These are phyloP conservation scores for Kryptopterus vitreolus DNA, from an alignment of 2,797 vertebrate genomes.

Conservation along the genomic window DNA sequence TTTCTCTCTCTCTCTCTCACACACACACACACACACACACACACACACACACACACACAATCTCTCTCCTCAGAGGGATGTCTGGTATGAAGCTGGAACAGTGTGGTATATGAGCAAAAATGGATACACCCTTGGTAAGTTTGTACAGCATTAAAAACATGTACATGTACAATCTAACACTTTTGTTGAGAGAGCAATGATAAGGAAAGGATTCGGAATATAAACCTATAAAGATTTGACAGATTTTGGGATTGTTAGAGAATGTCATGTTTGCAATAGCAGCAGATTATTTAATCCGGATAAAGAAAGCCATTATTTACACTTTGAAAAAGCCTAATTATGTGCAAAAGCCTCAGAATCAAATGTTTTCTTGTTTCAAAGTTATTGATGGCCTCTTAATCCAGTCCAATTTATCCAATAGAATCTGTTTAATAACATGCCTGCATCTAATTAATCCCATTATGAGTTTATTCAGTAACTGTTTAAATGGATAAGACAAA, in stretches of 20 bases:
- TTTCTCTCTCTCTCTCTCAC: background rate
- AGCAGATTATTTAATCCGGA: background rate
- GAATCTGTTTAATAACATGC: background rate
- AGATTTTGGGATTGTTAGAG: background rate
- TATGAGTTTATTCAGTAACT: background rate
- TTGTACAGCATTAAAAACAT: background rate
- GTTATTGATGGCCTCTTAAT: background rate
- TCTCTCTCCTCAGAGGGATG: slow-evolving; percentile 66
- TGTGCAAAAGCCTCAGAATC: slow-evolving; percentile 14
- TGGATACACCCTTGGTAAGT: slow-evolving; percentile 81
- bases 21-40: background rate
- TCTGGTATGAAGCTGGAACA: slow-evolving; percentile 89
- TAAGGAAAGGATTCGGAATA: no score
- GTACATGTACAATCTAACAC: background rate
- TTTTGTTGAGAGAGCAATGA: background rate
- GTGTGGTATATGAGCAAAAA: slow-evolving; percentile 89
- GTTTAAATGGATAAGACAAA: background rate
- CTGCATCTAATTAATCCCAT: background rate
- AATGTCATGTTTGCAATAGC: background rate
- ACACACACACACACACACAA: background rate
- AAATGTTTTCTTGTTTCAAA: background rate
- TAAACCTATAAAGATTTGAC: no score
- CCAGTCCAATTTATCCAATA: background rate
- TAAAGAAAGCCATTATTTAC: slow-evolving; percentile 4
- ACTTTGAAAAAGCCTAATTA: background rate